Percentiles rank a stretch among this genome's conserved stretches.
phyloP scores from a whole-genome alignment of 2,888 invertebrate genomes.

The Lepidocyrtoides sp. region DNA sequence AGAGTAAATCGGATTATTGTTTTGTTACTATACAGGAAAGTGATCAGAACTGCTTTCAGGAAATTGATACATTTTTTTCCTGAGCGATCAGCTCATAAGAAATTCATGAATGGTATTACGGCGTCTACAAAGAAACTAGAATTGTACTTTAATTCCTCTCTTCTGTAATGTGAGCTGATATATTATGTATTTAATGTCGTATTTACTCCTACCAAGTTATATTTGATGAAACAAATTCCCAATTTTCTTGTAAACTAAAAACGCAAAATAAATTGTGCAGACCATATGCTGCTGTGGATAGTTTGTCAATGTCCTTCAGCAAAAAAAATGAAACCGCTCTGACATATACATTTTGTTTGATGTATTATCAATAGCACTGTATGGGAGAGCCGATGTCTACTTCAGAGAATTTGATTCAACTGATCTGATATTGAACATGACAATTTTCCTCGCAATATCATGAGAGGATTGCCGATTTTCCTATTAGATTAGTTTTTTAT shows the following conservation, averaged over 20 bases:
- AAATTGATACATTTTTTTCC: too few species aligned
- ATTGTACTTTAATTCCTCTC: too few species aligned
- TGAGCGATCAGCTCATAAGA: too few species aligned
- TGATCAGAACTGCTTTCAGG: too few species aligned
- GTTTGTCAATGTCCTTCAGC: not conserved
- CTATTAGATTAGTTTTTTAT: conserved; percentile 55
- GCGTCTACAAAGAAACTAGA: too few species aligned
- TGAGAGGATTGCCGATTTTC: conserved; percentile 29
- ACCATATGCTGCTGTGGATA: not conserved
- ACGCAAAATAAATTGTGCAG: not conserved
- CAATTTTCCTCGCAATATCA: not conserved
- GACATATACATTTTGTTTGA: not conserved
- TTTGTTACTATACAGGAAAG: too few species aligned
- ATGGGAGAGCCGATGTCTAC: not conserved
- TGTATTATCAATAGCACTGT: not conserved
- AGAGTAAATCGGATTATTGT: too few species aligned
- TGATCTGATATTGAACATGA: conserved; percentile 36
- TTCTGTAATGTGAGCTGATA: too few species aligned
- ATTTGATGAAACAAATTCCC: too few species aligned
- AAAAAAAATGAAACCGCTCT: not conserved
- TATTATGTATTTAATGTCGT: too few species aligned
- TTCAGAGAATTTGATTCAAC: conserved; percentile 59
- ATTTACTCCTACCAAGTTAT: too few species aligned
- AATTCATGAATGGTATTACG: too few species aligned
- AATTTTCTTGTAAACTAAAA: not conserved